These are phyloP conservation scores for Sylvilagus floridanus DNA, from an alignment of 2,797 vertebrate species.

Conservation along the genomic window DNA sequence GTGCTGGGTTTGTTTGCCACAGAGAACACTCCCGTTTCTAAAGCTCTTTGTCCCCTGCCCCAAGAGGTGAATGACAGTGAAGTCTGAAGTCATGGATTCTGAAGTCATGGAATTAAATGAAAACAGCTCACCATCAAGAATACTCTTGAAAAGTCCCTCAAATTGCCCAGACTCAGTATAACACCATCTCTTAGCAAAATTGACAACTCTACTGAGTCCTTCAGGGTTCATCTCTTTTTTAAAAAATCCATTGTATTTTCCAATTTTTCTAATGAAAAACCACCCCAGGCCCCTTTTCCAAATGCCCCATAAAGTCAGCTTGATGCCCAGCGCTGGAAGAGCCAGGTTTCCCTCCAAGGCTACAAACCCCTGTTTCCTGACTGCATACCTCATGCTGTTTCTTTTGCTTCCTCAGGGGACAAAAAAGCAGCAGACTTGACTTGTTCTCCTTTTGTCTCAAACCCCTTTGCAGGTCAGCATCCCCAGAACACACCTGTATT, in stretches of 20 bases:
- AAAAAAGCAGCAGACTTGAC: neutral
- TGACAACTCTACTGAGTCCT: neutral
- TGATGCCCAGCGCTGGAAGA: neutral
- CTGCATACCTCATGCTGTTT: neutral
- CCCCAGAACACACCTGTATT: slow-evolving; percentile 87
- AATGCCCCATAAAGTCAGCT: neutral
- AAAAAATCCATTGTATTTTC: neutral
- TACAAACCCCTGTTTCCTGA: neutral
- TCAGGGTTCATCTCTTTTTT: too few relatives aligned
- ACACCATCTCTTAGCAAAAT: neutral
- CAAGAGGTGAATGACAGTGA: neutral
- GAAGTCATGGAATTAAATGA: neutral
- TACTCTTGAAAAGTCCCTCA: neutral
- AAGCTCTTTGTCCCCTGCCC: slow-evolving; percentile 15
- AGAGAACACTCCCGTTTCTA: neutral
- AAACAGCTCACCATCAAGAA: neutral
- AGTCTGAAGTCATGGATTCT: neutral
- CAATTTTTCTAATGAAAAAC: neutral
- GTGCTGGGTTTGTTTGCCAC: neutral
- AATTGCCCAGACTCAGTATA: neutral
- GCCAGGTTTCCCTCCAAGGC: neutral
- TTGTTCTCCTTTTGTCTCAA: neutral
- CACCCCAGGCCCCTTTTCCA: neutral
- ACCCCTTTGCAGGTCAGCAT: slow-evolving; percentile 84
- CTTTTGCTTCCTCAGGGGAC: neutral